Evolutionary conservation across 2,797 vertebrate genomes (phyloP), one percentile per base, ranked within the genome.

Genomic region (Malurus leucopterus): DNA sequence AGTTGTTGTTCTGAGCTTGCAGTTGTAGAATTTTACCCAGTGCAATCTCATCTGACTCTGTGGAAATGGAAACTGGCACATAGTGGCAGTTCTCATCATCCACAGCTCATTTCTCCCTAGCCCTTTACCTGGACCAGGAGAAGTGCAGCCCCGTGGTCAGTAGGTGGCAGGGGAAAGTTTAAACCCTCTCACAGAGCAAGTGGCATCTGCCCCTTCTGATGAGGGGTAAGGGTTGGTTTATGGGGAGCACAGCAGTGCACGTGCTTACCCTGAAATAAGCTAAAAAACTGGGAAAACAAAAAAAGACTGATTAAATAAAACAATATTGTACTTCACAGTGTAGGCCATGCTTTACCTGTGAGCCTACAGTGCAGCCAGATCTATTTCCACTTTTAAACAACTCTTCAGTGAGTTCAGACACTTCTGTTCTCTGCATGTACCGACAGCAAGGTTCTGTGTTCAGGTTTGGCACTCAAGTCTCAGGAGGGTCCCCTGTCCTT

Each of bases 391-490:
- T 85, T 61, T 32, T 65, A 49, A 92, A 30, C 14, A 34, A 32
- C 11, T 49, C 47, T 73, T 49, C 17, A 74, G 27, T 50, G 22
- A n/a, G 69, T 74, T 68, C 44, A 75, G 61, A 20, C 30, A 9
- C 10, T 78, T 54, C 19, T 53, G 17, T 43, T 47, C 71, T 34
- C 67, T 71, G 27, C 53, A 8, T 13, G 32, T 38, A 11, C 64
- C 88, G 47, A 79, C 47, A 62, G 53, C 38, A 47, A 74, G 12
- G 22, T 89, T 51, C 22, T 16, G 27, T 38, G 29, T 49, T 9
- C 91, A 99, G 99, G 95, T 99, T 99, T 89, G 98, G 99, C 71
- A 97, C 98, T 58, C 98, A 97, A 32, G 32, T 98, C 57, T 99
- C 98, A 6, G 98, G 98, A 94, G 98, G 98, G 58, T 96, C 98